These are phyloP conservation scores for Isoperla grammatica DNA, from an alignment of 2,888 invertebrate genomes.

Conservation along the genomic window DNA sequence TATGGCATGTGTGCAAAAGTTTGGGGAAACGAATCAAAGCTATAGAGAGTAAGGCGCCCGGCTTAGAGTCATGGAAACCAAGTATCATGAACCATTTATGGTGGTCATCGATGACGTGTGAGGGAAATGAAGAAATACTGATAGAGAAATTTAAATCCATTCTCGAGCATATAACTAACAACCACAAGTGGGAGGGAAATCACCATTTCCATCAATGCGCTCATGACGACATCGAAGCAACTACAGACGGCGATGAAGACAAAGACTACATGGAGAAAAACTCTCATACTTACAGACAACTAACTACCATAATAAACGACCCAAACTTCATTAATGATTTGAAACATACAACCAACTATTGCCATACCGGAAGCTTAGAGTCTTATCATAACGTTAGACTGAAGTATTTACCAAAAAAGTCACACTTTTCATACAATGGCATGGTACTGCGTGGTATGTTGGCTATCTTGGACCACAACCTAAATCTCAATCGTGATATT, in stretches of 20 bases:
- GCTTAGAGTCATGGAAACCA: background rate
- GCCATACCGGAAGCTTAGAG: conserved; percentile 1
- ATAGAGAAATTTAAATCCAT: background rate
- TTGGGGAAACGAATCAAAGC: background rate
- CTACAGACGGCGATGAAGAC: background rate
- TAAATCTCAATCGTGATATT: too few species aligned
- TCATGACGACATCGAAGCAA: background rate
- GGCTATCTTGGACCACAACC: too few species aligned
- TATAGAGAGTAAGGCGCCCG: background rate
- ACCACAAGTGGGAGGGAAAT: background rate
- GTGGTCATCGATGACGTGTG: conserved; percentile 5
- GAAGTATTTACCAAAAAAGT: too few species aligned
- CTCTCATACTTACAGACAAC: background rate
- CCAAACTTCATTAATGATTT: background rate
- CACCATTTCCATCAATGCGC: background rate
- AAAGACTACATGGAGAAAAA: background rate
- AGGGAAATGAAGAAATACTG: background rate
- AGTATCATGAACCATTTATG: background rate
- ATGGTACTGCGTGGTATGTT: too few species aligned
- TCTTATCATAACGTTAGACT: background rate
- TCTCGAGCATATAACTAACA: background rate
- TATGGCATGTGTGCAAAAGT: too few species aligned
- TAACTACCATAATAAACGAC: background rate
- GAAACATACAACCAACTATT: background rate
- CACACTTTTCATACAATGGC: too few species aligned